These are phyloP conservation scores for Myzus persicae DNA, from an alignment of 1,140 invertebrate genomes.

Conservation along the genomic window DNA sequence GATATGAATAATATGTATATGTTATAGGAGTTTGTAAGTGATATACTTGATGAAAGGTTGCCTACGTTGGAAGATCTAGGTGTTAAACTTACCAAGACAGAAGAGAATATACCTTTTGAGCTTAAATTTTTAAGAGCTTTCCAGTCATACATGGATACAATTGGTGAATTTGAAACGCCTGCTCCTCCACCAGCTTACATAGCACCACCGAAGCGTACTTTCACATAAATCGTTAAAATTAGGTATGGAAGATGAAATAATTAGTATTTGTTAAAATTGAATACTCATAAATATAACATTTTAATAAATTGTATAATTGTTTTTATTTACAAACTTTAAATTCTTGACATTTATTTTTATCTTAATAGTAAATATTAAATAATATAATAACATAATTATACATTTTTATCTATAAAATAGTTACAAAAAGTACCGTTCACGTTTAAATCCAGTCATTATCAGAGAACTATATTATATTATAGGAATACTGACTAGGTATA, in stretches of 20 bases:
- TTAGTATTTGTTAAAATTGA: background rate
- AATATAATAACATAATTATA: conserved; percentile 49
- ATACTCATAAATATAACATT: conserved; percentile 18
- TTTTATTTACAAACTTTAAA: conserved; percentile 52
- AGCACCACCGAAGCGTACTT: background rate
- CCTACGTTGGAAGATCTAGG: conserved; percentile 90
- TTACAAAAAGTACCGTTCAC: conserved; percentile 51
- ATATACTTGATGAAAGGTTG: conserved; percentile 71
- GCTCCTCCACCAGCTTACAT: conserved; percentile 67
- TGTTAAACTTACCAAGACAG: conserved; percentile 76
- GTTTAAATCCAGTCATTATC: conserved; percentile 58
- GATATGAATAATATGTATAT: conserved; percentile 53
- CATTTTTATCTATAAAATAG: conserved; percentile 56
- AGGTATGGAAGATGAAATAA: background rate
- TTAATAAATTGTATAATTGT: background rate
- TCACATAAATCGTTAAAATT: background rate
- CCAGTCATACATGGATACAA: conserved; percentile 75
- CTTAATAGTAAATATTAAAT: conserved; percentile 55
- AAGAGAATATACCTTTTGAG: conserved; percentile 81
- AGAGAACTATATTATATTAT: conserved; percentile 49
- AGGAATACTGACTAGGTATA: conserved; percentile 58
- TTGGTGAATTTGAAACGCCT: conserved; percentile 78
- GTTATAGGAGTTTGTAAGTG: conserved; percentile 77
- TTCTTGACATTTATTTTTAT: conserved; percentile 33
- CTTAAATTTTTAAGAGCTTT: conserved; percentile 72